Percentiles rank a stretch among this genome's conserved stretches.
Evolutionary conservation across 2,113 vertebrate species (phyloP).

Genomic region (Prunella fulvescens): DNA sequence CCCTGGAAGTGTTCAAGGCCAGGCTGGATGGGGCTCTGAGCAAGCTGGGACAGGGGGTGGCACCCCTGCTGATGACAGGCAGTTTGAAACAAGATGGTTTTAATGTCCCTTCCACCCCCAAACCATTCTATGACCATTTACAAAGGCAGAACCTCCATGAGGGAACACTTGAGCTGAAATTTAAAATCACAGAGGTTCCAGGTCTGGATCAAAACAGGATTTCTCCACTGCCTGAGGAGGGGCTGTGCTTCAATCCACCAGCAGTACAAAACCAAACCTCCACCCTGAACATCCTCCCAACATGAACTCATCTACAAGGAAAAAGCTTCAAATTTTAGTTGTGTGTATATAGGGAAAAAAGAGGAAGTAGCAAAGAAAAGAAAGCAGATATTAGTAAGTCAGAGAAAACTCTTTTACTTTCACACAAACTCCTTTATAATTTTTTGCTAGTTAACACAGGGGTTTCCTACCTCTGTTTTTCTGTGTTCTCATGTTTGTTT

Average conservation of each 20-base stretch:
- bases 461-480: background rate
- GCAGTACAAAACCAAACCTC: background rate
- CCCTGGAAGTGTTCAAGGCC: background rate
- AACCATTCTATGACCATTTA: background rate
- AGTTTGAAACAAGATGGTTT: background rate
- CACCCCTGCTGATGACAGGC: background rate
- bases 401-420: background rate
- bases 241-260: background rate
- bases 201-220: background rate
- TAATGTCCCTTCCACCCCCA: background rate
- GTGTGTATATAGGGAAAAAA: background rate
- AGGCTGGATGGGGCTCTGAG: background rate
- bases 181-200: background rate
- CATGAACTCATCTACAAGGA: background rate
- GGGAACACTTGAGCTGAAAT: accelerated
- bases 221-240: background rate
- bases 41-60: accelerated
- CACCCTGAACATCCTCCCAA: background rate
- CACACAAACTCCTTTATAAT: background rate
- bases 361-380: background rate
- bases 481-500: background rate
- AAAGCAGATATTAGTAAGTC: background rate
- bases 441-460: background rate
- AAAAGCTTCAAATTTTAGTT: background rate
- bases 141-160: background rate